Conservation (phyloP, 2,797 vertebrate genomes). For the Rhinatrema bivittatum region DNA sequence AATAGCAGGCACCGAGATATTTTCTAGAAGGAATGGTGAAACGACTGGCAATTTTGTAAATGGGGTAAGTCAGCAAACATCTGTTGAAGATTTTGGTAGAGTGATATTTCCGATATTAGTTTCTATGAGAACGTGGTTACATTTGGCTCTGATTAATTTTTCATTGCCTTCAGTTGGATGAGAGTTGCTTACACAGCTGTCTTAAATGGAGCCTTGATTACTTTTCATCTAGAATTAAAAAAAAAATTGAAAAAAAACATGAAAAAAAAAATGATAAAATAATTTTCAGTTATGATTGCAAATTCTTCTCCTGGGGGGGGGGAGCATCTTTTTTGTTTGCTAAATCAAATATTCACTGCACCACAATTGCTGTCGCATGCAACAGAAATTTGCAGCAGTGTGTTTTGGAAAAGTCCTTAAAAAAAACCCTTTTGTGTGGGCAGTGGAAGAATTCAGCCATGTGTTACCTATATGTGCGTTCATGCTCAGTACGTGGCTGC, state of each 20-base stretch:
- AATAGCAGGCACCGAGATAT: neutral
- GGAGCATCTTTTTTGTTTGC: constrained; percentile 29
- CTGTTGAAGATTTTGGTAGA: constrained; percentile 43
- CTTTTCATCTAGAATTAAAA: constrained; percentile 28
- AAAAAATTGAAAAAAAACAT: constrained; percentile 22
- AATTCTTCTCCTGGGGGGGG: neutral
- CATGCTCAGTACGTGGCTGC: too few relatives aligned
- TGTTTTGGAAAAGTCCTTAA: too few relatives aligned
- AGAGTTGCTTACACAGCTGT: constrained; percentile 35
- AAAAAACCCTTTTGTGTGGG: too few relatives aligned
- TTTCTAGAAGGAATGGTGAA: constrained; percentile 15
- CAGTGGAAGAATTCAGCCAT: too few relatives aligned
- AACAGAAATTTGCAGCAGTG: too few relatives aligned
- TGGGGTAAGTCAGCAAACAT: constrained; percentile 44
- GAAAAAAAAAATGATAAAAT: neutral
- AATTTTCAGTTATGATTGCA: too few relatives aligned
- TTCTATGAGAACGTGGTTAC: constrained; percentile 43
- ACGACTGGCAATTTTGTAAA: constrained; percentile 43
- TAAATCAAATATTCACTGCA: too few relatives aligned
- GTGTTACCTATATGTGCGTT: too few relatives aligned
- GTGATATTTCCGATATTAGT: constrained; percentile 40
- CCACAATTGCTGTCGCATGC: too few relatives aligned
- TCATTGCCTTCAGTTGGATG: constrained; percentile 44
- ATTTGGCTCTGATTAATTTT: constrained; percentile 45
- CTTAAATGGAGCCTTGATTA: constrained; percentile 27